Percentiles rank a stretch among this genome's conserved stretches.
Conservation (phyloP, 2,113 vertebrate genomes). For the Bujurquina vittata region DNA sequence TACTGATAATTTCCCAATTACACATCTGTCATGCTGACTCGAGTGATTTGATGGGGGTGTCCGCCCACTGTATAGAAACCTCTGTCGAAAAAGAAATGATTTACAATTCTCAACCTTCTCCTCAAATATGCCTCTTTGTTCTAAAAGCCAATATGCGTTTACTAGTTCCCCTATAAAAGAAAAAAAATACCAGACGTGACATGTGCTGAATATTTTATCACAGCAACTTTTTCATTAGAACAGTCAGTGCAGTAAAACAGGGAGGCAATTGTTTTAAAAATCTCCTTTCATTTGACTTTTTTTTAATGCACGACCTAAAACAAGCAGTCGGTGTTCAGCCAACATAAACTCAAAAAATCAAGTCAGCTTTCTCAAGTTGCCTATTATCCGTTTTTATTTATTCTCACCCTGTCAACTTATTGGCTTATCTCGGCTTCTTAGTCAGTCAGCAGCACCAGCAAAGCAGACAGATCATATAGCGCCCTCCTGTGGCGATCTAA, state of each 20-base stretch:
- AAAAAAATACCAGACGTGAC: not conserved
- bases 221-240: not conserved
- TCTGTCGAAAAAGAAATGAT: slow-evolving; percentile 3
- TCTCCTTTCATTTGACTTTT: not conserved
- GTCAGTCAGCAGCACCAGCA: slow-evolving; percentile 34
- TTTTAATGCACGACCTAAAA: not conserved
- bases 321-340: not conserved
- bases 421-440: slow-evolving; percentile 38
- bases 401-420: slow-evolving; percentile 43
- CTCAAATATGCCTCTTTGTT: slow-evolving; percentile 1
- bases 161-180: not conserved
- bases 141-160: not conserved
- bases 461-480: slow-evolving; percentile 36
- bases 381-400: slow-evolving; percentile 64
- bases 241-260: not conserved
- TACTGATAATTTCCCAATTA: slow-evolving; percentile 14
- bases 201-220: not conserved
- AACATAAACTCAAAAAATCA: slow-evolving; percentile 19
- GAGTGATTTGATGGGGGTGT: slow-evolving; percentile 30
- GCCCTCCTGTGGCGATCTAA: slow-evolving; percentile 45
- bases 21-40: slow-evolving; percentile 23
- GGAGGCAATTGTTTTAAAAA: not conserved
- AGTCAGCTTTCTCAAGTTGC: not conserved
- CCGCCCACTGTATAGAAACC: slow-evolving; percentile 8
- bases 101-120: not conserved